Conservation (phyloP, 2,888 invertebrate species). For the Amblyjoppa proteus region DNA sequence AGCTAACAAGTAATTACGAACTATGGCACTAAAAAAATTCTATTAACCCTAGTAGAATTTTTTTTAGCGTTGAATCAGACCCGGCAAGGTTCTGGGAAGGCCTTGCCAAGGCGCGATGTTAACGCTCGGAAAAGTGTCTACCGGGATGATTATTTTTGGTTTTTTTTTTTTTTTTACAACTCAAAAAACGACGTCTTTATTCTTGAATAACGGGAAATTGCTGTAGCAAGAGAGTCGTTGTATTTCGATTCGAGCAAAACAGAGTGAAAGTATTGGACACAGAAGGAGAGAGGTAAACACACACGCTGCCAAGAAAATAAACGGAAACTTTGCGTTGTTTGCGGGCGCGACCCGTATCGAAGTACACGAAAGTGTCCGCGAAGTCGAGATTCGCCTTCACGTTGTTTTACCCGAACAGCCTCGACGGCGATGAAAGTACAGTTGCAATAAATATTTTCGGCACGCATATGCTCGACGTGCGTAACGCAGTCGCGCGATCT, state of each 20-base stretch:
- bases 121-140: background rate
- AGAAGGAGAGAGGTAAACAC: slow-evolving; percentile 38
- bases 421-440: slow-evolving; percentile 31
- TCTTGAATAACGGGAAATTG: slow-evolving; percentile 34
- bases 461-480: background rate
- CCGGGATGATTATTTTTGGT: no score
- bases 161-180: slow-evolving; percentile 3
- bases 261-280: background rate
- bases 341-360: slow-evolving; percentile 29
- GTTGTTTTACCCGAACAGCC: slow-evolving; percentile 32
- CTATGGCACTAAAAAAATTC: no score
- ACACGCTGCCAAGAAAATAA: slow-evolving; percentile 64
- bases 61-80: no score
- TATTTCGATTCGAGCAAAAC: slow-evolving; percentile 42
- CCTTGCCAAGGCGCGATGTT: background rate
- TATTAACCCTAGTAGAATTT: no score
- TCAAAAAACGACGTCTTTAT: slow-evolving; percentile 4
- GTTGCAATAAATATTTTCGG: slow-evolving; percentile 36
- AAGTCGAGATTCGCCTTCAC: slow-evolving; percentile 30
- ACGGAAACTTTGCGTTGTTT: slow-evolving; percentile 58
- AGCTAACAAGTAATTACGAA: no score
- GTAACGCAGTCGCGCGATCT: slow-evolving; percentile 26
- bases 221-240: slow-evolving; percentile 24
- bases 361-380: slow-evolving; percentile 4
- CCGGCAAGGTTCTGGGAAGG: no score